Conservation (phyloP, 37 sponge, comb jelly and placozoan genomes). For the Chondrilla cf. caribensis region DNA sequence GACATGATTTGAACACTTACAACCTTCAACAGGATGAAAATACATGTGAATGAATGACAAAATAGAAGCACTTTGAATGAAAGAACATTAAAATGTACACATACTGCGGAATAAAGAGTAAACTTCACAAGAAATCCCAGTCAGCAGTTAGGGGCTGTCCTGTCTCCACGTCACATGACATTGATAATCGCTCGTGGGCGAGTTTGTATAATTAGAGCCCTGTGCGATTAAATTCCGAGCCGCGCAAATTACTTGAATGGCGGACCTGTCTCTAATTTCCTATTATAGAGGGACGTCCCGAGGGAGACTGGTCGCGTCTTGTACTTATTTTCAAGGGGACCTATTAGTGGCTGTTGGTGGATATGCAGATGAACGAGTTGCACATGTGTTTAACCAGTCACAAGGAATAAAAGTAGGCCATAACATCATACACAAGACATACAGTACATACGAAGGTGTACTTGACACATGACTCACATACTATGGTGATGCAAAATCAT, state of each 20-base stretch:
- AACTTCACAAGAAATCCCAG: too few relatives aligned
- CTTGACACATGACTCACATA: too few relatives aligned
- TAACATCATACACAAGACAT: neutral
- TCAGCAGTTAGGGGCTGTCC: too few relatives aligned
- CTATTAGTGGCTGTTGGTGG: slow-evolving; percentile 8
- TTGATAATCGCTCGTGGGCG: neutral
- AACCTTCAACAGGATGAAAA: neutral
- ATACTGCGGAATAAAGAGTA: too few relatives aligned
- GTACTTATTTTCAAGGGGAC: neutral
- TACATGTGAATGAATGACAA: too few relatives aligned
- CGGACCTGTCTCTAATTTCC: neutral
- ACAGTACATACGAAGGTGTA: too few relatives aligned
- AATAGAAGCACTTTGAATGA: too few relatives aligned
- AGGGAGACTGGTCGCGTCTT: neutral
- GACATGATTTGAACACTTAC: slow-evolving; percentile 28
- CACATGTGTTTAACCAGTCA: neutral
- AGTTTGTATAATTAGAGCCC: neutral
- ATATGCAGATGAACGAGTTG: neutral
- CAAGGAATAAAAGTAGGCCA: neutral
- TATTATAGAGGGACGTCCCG: neutral
- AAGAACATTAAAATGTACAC: too few relatives aligned
- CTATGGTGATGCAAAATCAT: too few relatives aligned
- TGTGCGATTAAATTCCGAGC: neutral
- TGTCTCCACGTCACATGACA: neutral
- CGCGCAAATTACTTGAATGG: neutral